Base-by-base conservation (phyloP, 2,113 vertebrate species). In the Notarius quadriscutis region DNA sequence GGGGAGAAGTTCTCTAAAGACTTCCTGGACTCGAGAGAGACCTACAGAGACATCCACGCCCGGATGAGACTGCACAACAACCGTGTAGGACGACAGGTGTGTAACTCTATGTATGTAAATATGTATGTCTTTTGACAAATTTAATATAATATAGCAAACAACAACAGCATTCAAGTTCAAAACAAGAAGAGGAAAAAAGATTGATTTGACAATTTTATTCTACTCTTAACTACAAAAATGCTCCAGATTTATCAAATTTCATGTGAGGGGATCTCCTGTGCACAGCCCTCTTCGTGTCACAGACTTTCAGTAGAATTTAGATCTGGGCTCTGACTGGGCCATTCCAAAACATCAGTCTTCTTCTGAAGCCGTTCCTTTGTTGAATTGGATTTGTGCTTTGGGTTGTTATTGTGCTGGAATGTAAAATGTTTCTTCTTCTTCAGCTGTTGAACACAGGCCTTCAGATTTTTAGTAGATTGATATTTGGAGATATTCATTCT, bases 51-150 rank as follows among this genome's bases (percentile, higher is more conserved):
- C 89, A 99, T 99, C 94, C 98, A 99, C 63, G 97, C 98, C 0
- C 95, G 98, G 18, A 99, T 99, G 97, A 96, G 98, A 93, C 97
- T 99, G 85, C 98, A 99, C 93, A 99, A 99, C 93, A 99, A 99
- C 91, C 95, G 96, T 22, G 98, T 99, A 51, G 98, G 98, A 81
- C 96, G 98, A 91, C 98, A 99, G 98, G 98, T 99, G 93, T 97
- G 97, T 93, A 84, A 22, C 81, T 75, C 53, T 75, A 62, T 80
- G 50, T 55, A 63, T 67, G 63, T 72, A 15, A 12, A 53, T 25
- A 11, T 20, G 2, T 72, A 41, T 41, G 2, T 30, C 7, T 22
- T 75, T 75, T 50, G 11, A 50, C 10, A 51, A 41, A 4, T 75
- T 51, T 74, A 48, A 12, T 12, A 4, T 12, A 1, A 41, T 18